Conservation (phyloP, 2,797 vertebrate species). For the Nannoperca obscura region DNA sequence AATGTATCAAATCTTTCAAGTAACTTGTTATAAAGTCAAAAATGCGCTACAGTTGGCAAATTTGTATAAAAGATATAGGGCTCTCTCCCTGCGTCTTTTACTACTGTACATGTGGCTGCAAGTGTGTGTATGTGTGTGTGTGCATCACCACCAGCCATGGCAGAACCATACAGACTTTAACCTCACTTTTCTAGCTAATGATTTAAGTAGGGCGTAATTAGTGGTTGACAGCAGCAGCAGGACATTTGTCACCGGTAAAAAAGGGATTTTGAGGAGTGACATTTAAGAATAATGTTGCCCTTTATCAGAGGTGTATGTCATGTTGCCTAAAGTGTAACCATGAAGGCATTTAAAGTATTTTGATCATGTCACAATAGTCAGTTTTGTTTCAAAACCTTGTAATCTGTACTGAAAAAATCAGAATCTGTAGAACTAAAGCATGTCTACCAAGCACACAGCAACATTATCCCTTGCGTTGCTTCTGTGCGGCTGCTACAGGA, state of each 20-base stretch:
- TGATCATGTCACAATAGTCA: constrained; percentile 16
- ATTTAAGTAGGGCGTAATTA: constrained; percentile 78
- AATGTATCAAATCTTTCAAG: not conserved
- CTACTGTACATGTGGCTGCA: not conserved
- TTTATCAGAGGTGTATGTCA: constrained; percentile 35
- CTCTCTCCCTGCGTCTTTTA: not conserved
- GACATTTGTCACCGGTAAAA: constrained; percentile 76
- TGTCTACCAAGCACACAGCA: not conserved
- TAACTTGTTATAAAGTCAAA: not conserved
- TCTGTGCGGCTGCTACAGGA: constrained; percentile 14
- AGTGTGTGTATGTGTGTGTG: not conserved
- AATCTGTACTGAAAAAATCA: constrained; percentile 10
- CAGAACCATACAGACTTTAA: constrained; percentile 66
- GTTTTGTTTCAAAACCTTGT: not conserved
- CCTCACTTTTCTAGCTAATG: constrained; percentile 74
- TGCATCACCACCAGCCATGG: constrained; percentile 20
- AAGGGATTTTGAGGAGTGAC: constrained; percentile 57
- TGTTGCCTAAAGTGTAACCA: constrained; percentile 16
- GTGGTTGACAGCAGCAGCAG: constrained; percentile 72
- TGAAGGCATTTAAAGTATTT: constrained; percentile 10
- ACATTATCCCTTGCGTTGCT: constrained; percentile 3
- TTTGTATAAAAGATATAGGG: not conserved
- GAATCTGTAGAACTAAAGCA: constrained; percentile 2
- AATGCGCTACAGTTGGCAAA: not conserved
- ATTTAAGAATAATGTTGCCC: constrained; percentile 53